phyloP scores from a whole-genome alignment of 1,140 invertebrate genomes.

The Chrysoperla carnea region DNA sequence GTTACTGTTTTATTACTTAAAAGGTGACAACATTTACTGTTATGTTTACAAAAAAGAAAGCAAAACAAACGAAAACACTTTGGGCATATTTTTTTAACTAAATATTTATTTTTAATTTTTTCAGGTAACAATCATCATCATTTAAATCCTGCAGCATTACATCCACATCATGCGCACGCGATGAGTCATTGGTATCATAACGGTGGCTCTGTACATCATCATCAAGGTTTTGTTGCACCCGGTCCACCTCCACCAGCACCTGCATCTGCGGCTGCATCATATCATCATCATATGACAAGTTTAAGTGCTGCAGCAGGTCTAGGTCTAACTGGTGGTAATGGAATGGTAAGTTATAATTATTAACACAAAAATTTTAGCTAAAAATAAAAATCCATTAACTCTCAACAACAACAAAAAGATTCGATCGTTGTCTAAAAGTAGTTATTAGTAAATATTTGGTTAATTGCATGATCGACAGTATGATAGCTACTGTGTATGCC shows the following conservation, averaged over 20 bases:
- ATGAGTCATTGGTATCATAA: slow-evolving; percentile 25
- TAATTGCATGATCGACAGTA: no score
- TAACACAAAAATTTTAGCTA: background rate
- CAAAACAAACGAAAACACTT: background rate
- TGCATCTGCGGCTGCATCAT: slow-evolving; percentile 18
- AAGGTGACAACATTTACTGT: no score
- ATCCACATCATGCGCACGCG: slow-evolving; percentile 20
- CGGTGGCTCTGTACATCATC: slow-evolving; percentile 13
- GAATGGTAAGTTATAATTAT: slow-evolving; percentile 18
- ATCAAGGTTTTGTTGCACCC: slow-evolving; percentile 20
- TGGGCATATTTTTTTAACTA: background rate
- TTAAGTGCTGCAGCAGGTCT: slow-evolving; percentile 18
- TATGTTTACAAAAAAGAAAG: no score
- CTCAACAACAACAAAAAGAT: no score
- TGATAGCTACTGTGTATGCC: no score
- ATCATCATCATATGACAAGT: slow-evolving; percentile 23
- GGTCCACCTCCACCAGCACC: slow-evolving; percentile 20
- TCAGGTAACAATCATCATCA: slow-evolving; percentile 23
- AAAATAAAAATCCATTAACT: no score
- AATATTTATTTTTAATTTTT: background rate
- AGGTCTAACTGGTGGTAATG: slow-evolving; percentile 19
- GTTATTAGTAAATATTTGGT: no score
- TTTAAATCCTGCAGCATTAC: slow-evolving; percentile 20
- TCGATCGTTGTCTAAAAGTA: no score
- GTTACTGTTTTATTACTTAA: no score